Evolutionary conservation across 2,888 invertebrate species (phyloP), one percentile per base, ranked within the genome.

Genomic region (Chelonus formosanus): DNA sequence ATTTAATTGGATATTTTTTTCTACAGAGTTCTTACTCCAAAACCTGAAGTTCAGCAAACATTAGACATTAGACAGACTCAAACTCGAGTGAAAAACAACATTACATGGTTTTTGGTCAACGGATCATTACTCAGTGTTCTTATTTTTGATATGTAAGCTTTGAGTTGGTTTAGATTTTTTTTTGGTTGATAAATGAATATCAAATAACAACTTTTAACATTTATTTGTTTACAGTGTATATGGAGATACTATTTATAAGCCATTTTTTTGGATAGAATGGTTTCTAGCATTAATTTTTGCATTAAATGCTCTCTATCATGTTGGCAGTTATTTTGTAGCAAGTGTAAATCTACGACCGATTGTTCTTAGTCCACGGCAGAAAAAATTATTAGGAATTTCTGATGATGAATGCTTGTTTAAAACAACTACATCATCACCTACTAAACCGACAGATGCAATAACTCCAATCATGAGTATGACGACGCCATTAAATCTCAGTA

Each of bases 21-120:
- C 74, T 70, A 3, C 54, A 82, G 82, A 64, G 76, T 82, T 64
- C 72, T 81, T 57, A 81, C 79, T 20, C 78, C 83, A 3, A 83
- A 87, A 7, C 85, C 86, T 53, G 81, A 87, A 67, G 85, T 90
- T 54, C 86, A 87, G 72, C 86, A 86, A 71, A 87, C 87, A 34
- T 83, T 89, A 36, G 85, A 87, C 63, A 71, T 89, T 7, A 86
- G 86, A 57, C 87, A 88, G 72, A 85, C 82, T 1, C 85, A 87
- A 65, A 84, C 80, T 68, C 87, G 86, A 76, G 85, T 88, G 3
- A 85, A 86, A 5, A 85, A 78, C 61, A 86, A 88, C 32, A 77
- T 89, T n/a, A 86, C 86, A 71, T 90, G 90, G 89, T 88, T 89
- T 56, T 75, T 85, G 7, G 77, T 90, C 10, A 90, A 90, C 76